Percentiles rank a stretch among this genome's conserved stretches.
phyloP scores from a whole-genome alignment of 2,888 invertebrate species.

The Athripsodes cinereus region DNA sequence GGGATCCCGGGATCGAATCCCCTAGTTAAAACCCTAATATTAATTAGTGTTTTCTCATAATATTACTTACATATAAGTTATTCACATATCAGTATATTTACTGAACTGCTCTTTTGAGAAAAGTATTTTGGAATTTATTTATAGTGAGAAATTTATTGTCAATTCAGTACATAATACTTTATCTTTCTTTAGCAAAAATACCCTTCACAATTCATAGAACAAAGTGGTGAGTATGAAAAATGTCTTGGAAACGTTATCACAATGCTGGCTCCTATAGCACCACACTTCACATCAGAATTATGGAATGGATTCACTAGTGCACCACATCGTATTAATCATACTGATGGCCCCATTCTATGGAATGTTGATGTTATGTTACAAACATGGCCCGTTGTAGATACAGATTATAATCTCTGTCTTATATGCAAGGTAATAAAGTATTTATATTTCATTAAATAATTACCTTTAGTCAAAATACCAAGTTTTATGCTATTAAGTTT shows the following conservation, averaged over 20 bases:
- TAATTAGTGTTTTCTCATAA: too few relatives aligned
- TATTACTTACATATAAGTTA: too few relatives aligned
- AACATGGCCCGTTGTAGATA: conserved; percentile 71
- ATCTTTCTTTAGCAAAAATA: conserved; percentile 45
- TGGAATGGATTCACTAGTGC: conserved; percentile 74
- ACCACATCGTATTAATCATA: conserved; percentile 49
- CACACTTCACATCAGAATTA: conserved; percentile 86
- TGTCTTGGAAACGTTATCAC: conserved; percentile 74
- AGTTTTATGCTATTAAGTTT: too few relatives aligned
- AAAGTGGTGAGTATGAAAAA: conserved; percentile 68
- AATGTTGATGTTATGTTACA: conserved; percentile 68
- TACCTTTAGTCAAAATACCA: too few relatives aligned
- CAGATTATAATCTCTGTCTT: conserved; percentile 59
- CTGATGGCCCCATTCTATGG: conserved; percentile 55
- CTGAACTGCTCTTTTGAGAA: too few relatives aligned
- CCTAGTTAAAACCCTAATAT: too few relatives aligned
- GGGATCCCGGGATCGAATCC: too few relatives aligned
- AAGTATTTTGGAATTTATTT: too few relatives aligned
- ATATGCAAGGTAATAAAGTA: conserved; percentile 51
- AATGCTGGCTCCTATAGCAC: conserved; percentile 82
- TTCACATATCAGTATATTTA: too few relatives aligned
- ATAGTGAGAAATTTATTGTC: too few relatives aligned
- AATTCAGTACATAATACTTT: background rate
- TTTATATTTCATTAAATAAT: too few relatives aligned
- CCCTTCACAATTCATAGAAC: conserved; percentile 52